phyloP scores from a whole-genome alignment of 37 sponge, comb jelly and placozoan species.

The Dysidea cf. avara region DNA sequence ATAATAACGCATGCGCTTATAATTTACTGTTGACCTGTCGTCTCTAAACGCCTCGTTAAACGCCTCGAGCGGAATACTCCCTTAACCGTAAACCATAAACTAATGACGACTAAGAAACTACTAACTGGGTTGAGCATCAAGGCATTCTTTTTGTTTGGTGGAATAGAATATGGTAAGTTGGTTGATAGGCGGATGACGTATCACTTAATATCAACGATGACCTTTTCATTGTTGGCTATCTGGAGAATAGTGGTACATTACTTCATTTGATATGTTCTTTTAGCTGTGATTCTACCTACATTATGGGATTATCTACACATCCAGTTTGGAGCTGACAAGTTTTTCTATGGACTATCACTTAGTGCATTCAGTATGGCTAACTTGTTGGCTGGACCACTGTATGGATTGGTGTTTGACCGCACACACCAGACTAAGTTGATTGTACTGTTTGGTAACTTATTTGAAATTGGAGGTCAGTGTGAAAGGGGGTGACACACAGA shows the following conservation, averaged over 20 bases:
- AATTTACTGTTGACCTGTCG: too few species aligned
- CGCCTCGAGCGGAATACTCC: too few species aligned
- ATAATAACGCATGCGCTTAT: too few species aligned
- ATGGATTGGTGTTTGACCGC: constrained; percentile 70
- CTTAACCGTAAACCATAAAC: too few species aligned
- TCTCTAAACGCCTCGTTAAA: too few species aligned
- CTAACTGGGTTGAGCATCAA: too few species aligned
- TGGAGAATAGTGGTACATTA: background rate
- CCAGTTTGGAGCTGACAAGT: constrained; percentile 33
- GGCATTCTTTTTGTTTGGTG: constrained; percentile 68
- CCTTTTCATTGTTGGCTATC: background rate
- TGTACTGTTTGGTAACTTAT: constrained; percentile 62
- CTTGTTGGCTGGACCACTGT: constrained; percentile 69
- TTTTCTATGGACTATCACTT: constrained; percentile 77
- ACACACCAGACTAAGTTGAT: constrained; percentile 63
- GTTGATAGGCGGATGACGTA: too few species aligned
- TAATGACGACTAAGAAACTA: too few species aligned
- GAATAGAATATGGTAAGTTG: constrained; percentile 71
- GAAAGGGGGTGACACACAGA: too few species aligned
- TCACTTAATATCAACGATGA: background rate
- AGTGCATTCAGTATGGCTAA: constrained; percentile 84
- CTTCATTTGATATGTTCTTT: background rate
- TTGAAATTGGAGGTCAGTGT: constrained; percentile 85
- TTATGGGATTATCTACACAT: constrained; percentile 52
- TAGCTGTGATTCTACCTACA: constrained; percentile 81